phyloP scores from a whole-genome alignment of 2,888 invertebrate genomes.

The Lacanobia wlatinum region DNA sequence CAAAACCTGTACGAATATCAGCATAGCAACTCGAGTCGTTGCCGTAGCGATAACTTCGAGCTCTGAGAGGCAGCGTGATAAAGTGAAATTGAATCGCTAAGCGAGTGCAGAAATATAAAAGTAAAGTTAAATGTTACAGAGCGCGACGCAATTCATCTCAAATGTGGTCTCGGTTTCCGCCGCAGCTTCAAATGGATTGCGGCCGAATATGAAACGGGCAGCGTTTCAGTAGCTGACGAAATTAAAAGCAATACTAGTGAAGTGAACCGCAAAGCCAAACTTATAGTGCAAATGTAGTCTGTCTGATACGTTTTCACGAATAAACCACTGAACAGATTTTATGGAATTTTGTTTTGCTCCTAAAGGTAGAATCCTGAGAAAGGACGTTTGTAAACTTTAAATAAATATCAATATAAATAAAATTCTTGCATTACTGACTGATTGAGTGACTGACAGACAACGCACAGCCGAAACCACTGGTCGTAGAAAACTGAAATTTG shows the following conservation, averaged over 20 bases:
- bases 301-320: not conserved
- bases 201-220: slow-evolving; percentile 17
- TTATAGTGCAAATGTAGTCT: not conserved
- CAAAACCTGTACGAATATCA: too few species aligned
- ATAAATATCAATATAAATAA: too few species aligned
- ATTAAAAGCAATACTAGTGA: slow-evolving; percentile 15
- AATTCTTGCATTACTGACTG: too few species aligned
- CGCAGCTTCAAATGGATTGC: slow-evolving; percentile 4
- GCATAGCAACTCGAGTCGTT: not conserved
- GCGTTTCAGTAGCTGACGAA: slow-evolving; percentile 13
- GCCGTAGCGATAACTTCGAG: not conserved
- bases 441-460: too few species aligned
- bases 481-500: too few species aligned
- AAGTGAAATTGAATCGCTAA: slow-evolving; percentile 1
- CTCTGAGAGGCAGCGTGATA: not conserved
- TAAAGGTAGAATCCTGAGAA: not conserved
- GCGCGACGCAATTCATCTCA: slow-evolving; percentile 5
- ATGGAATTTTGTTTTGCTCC: not conserved
- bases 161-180: slow-evolving; percentile 22
- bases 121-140: slow-evolving; percentile 22
- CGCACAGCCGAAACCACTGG: too few species aligned
- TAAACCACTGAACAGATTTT: not conserved
- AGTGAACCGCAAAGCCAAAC: not conserved
- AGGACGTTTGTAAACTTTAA: not conserved
- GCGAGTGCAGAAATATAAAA: slow-evolving; percentile 9